Percentiles rank a stretch among this genome's conserved stretches.
phyloP scores from a whole-genome alignment of 2,888 invertebrate species.

The Euphydryas editha region DNA sequence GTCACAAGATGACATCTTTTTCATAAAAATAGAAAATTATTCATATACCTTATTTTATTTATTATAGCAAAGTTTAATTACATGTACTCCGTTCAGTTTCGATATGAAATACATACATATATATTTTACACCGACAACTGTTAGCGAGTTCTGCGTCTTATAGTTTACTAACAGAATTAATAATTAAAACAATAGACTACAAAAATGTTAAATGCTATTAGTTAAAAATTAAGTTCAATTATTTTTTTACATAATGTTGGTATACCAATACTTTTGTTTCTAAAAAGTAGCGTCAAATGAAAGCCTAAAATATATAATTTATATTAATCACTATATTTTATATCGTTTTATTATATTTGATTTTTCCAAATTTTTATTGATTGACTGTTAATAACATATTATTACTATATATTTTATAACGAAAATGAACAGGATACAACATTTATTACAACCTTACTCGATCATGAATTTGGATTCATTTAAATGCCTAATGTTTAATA shows the following conservation, averaged over 20 bases:
- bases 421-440: constrained; percentile 8
- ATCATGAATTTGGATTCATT: constrained; percentile 1
- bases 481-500: constrained; percentile 22
- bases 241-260: too few relatives aligned
- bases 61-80: constrained; percentile 20
- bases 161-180: too few relatives aligned
- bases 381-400: neutral
- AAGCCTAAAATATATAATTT: too few relatives aligned
- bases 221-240: too few relatives aligned
- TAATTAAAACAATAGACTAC: too few relatives aligned
- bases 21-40: constrained; percentile 10
- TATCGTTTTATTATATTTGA: too few relatives aligned
- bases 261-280: too few relatives aligned
- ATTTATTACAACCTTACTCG: neutral
- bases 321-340: too few relatives aligned
- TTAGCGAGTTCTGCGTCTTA: too few relatives aligned
- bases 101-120: neutral
- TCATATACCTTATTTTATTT: neutral
- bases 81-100: constrained; percentile 6
- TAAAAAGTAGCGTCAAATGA: too few relatives aligned
- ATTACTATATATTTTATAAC: neutral
- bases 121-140: neutral
- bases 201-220: too few relatives aligned
- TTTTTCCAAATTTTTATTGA: neutral
- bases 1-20: constrained; percentile 7